Conservation (phyloP, 2,797 vertebrate genomes). For the Emydoidea blandingii region DNA sequence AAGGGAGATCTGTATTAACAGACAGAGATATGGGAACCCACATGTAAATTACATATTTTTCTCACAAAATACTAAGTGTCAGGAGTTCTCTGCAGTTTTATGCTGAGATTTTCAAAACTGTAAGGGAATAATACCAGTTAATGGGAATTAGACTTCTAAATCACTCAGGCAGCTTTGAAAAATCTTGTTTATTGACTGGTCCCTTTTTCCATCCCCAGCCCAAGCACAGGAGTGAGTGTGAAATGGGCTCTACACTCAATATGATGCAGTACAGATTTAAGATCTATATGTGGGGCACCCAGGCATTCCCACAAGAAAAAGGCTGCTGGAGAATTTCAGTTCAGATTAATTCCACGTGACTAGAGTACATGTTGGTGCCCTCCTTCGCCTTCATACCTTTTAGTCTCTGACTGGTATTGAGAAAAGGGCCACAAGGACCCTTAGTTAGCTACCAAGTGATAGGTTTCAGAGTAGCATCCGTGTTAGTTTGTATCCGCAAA, state of each 20-base stretch:
- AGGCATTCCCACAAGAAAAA: not conserved
- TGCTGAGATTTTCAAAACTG: not conserved
- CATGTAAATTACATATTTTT: not conserved
- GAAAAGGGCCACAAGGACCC: not conserved
- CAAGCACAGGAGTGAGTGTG: rapidly evolving
- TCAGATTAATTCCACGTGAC: not conserved
- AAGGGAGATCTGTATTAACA: not conserved
- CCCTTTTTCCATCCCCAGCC: not conserved
- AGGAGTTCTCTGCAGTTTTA: not conserved
- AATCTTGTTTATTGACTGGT: not conserved
- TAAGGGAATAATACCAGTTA: not conserved
- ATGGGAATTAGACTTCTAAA: not conserved
- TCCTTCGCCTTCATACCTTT: not conserved
- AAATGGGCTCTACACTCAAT: not conserved
- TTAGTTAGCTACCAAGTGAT: not conserved
- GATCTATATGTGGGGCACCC: not conserved
- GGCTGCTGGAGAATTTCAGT: not conserved
- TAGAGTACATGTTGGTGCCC: not conserved
- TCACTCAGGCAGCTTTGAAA: not conserved
- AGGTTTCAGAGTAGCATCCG: too few relatives aligned
- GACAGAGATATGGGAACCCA: not conserved
- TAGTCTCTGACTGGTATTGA: not conserved
- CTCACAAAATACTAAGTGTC: not conserved
- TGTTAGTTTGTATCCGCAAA: too few relatives aligned
- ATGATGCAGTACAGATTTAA: not conserved